Conservation (phyloP, 2,888 invertebrate genomes). For the Caenorhabditis japonica region DNA sequence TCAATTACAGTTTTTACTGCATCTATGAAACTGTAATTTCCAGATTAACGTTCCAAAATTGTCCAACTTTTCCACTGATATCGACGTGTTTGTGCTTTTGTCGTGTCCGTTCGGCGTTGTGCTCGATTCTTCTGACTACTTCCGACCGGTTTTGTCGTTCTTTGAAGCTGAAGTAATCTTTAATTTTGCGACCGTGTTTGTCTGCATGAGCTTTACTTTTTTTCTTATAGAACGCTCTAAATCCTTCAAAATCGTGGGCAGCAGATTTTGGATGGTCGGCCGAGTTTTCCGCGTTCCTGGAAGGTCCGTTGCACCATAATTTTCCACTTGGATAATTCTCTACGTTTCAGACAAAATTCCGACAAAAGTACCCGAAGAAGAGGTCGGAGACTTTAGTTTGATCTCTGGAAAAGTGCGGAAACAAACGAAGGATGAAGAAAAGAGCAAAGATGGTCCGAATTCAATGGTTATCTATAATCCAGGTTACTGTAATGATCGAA, state of each 20-base stretch:
- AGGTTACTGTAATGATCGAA: conserved; percentile 80
- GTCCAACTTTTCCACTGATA: conserved; percentile 89
- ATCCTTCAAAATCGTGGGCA: conserved; percentile 60
- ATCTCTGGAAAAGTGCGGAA: conserved; percentile 71
- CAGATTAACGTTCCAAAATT: conserved; percentile 89
- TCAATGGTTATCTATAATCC: conserved; percentile 61
- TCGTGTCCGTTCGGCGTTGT: conserved; percentile 90
- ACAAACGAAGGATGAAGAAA: conserved; percentile 33
- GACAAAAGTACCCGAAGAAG: conserved; percentile 35
- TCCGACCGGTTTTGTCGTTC: conserved; percentile 90
- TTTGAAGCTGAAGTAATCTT: conserved; percentile 86
- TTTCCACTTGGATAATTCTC: conserved; percentile 16
- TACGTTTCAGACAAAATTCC: conserved; percentile 61
- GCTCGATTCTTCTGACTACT: conserved; percentile 86
- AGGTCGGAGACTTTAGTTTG: conserved; percentile 69
- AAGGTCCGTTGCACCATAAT: conserved; percentile 51
- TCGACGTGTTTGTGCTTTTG: conserved; percentile 91
- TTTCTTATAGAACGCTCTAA: conserved; percentile 52
- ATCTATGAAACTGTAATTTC: no score
- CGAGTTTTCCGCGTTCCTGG: conserved; percentile 66
- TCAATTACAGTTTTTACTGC: no score
- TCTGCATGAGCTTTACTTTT: no score
- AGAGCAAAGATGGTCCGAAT: conserved; percentile 41
- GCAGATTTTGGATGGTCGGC: conserved; percentile 71
- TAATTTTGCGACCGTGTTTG: no score